Conservation (phyloP, 2,888 invertebrate species). For the Lepeophtheirus nordmannii region DNA sequence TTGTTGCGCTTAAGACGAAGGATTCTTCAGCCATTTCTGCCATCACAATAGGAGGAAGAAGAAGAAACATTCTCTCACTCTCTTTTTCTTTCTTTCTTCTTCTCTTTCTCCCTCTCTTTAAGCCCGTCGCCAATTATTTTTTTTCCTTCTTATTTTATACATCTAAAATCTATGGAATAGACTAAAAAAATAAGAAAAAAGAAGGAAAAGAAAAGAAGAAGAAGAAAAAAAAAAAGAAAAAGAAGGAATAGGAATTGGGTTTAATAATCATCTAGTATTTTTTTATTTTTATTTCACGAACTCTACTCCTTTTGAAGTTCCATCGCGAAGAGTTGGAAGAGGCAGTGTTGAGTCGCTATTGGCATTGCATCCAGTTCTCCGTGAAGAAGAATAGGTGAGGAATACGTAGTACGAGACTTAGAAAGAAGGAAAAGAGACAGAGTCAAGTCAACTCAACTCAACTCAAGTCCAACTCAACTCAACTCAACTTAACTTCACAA, state of each 20-base stretch:
- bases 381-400: too few relatives aligned
- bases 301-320: background rate
- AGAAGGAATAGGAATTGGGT: background rate
- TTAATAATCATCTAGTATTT: background rate
- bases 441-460: too few relatives aligned
- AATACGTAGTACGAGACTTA: too few relatives aligned
- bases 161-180: background rate
- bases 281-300: background rate
- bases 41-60: background rate
- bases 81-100: conserved; percentile 1
- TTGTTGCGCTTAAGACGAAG: background rate
- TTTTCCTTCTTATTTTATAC: too few relatives aligned
- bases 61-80: conserved; percentile 3
- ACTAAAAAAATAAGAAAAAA: background rate
- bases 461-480: too few relatives aligned
- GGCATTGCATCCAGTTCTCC: too few relatives aligned
- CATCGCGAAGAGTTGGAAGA: too few relatives aligned
- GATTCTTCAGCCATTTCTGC: conserved; percentile 4
- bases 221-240: background rate
- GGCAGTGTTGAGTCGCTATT: too few relatives aligned
- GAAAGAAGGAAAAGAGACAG: too few relatives aligned
- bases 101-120: background rate
- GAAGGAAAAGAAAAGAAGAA: background rate
- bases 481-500: too few relatives aligned
- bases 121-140: too few relatives aligned